phyloP scores from a whole-genome alignment of 2,888 invertebrate species.

The Zygaena filipendulae region DNA sequence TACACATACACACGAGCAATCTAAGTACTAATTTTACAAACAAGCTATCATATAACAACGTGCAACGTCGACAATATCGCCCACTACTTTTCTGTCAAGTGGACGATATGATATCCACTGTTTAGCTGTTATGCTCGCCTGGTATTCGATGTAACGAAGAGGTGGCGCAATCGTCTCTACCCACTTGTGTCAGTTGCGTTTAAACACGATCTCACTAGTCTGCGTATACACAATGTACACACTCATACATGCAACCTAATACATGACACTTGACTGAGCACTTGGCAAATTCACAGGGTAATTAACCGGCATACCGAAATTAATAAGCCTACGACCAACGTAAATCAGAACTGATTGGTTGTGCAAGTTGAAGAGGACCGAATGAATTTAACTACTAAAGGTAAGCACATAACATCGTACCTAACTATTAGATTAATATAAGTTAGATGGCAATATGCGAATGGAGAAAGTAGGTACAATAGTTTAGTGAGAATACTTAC shows the following conservation, averaged over 20 bases:
- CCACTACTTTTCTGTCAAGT: conserved; percentile 24
- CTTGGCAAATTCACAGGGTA: conserved; percentile 60
- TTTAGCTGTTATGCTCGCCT: conserved; percentile 32
- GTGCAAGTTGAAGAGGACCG: conserved; percentile 52
- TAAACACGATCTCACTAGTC: too few relatives aligned
- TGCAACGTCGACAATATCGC: conserved; percentile 20
- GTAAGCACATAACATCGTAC: too few relatives aligned
- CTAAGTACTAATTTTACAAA: conserved; percentile 18
- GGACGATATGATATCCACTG: conserved; percentile 29
- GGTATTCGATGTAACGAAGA: conserved; percentile 53
- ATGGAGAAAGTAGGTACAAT: too few relatives aligned
- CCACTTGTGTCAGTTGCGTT: conserved; percentile 39
- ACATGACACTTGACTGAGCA: conserved; percentile 50
- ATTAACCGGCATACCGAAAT: conserved; percentile 59
- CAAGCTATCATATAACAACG: too few relatives aligned
- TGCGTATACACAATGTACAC: conserved; percentile 32
- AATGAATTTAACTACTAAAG: conserved; percentile 65
- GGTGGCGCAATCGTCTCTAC: conserved; percentile 37
- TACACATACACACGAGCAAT: conserved; percentile 24
- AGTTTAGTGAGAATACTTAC: too few relatives aligned
- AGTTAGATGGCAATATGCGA: too few relatives aligned
- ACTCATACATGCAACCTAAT: conserved; percentile 35
- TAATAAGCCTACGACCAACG: conserved; percentile 52
- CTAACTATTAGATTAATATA: too few relatives aligned
- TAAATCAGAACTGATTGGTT: conserved; percentile 55